Conservation (phyloP, 2,888 invertebrate species). For the Tenthredo scrophulariae region DNA sequence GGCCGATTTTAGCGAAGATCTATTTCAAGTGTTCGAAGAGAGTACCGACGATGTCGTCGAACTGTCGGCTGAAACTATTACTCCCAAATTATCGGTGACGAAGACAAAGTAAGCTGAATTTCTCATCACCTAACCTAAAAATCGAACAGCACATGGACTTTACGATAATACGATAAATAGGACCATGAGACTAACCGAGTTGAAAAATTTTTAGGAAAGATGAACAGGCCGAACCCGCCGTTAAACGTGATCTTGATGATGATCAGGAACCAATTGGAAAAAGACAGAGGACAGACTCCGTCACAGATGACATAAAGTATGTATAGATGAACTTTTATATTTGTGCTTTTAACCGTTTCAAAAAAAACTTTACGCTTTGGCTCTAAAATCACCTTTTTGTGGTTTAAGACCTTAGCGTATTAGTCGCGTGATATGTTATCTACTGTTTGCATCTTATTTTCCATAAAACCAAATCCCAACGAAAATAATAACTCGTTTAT, state of each 20-base stretch:
- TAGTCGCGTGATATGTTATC: no score
- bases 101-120: conserved; percentile 57
- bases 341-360: no score
- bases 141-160: neutral
- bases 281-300: conserved; percentile 67
- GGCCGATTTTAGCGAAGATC: conserved; percentile 74
- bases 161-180: neutral
- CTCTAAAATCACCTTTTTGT: no score
- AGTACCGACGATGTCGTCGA: conserved; percentile 66
- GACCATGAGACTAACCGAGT: neutral
- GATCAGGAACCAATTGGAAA: conserved; percentile 62
- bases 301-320: conserved; percentile 75
- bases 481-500: conserved; percentile 41
- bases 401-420: no score
- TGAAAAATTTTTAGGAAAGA: conserved; percentile 56
- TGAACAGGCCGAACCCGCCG: conserved; percentile 52
- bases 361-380: no score
- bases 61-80: conserved; percentile 57
- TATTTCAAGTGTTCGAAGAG: conserved; percentile 77
- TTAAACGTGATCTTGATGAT: conserved; percentile 64
- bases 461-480: neutral
- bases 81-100: conserved; percentile 51
- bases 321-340: conserved; percentile 32
- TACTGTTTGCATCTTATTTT: neutral
- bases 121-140: conserved; percentile 50